Conservation (phyloP, 2,797 vertebrate species). For the Chaenodraco wilsoni region DNA sequence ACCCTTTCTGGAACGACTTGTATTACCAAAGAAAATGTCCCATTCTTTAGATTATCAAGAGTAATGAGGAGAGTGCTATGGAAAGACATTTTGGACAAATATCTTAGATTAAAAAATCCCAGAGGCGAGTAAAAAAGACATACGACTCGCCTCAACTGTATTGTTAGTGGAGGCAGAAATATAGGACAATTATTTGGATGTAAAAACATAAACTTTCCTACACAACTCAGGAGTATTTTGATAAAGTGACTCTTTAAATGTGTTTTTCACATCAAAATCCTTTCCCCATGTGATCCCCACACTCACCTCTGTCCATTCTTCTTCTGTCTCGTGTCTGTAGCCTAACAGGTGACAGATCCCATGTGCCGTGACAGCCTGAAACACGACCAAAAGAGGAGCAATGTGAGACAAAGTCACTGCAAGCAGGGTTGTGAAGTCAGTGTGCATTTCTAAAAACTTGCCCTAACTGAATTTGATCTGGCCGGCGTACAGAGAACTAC, state of each 20-base stretch:
- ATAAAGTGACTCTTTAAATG: background rate
- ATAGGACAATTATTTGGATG: background rate
- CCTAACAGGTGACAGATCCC: slow-evolving; percentile 95
- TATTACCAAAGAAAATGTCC: background rate
- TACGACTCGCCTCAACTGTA: background rate
- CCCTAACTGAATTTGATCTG: background rate
- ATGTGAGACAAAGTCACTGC: background rate
- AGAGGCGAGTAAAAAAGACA: background rate
- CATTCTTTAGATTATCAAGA: background rate
- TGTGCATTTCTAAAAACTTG: background rate
- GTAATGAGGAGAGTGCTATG: background rate
- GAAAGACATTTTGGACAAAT: background rate
- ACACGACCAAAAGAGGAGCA: background rate
- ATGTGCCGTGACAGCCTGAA: slow-evolving; percentile 90
- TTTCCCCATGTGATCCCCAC: background rate
- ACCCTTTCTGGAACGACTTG: background rate
- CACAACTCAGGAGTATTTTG: background rate
- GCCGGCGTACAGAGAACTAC: slow-evolving; percentile 24
- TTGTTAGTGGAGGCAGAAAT: background rate
- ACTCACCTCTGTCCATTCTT: slow-evolving; percentile 90
- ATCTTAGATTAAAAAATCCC: background rate
- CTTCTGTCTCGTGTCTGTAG: slow-evolving; percentile 88
- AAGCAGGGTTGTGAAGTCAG: background rate
- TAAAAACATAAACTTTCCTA: background rate
- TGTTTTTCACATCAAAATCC: background rate